phyloP scores from a whole-genome alignment of 2,888 invertebrate species.

The Caprella mutica region DNA sequence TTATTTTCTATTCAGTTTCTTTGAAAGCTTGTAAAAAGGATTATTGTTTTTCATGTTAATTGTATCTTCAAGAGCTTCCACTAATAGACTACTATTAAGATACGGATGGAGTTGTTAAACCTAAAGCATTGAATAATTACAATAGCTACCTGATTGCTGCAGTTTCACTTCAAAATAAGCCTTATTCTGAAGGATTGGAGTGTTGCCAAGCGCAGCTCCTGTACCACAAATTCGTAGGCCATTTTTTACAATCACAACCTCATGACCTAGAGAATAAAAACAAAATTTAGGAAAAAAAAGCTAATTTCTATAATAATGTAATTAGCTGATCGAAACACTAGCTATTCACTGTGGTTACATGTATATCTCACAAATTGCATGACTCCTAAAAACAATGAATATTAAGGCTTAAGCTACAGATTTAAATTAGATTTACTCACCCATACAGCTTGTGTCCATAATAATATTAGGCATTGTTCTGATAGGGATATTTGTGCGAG shows the following conservation, averaged over 20 bases:
- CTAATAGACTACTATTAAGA: too few species aligned
- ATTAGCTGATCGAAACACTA: too few species aligned
- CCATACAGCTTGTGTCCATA: slow-evolving; percentile 30
- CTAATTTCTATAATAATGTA: neutral
- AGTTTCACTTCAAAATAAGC: slow-evolving; percentile 73
- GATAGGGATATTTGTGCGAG: slow-evolving; percentile 14
- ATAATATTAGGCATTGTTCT: slow-evolving; percentile 25
- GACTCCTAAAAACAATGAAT: too few species aligned
- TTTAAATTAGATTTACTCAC: slow-evolving; percentile 2
- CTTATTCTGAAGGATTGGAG: slow-evolving; percentile 84
- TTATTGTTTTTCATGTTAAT: too few species aligned
- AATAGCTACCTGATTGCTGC: slow-evolving; percentile 74
- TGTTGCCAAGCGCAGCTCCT: slow-evolving; percentile 86
- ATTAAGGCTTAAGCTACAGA: neutral
- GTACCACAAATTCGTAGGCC: slow-evolving; percentile 87
- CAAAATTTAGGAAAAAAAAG: neutral
- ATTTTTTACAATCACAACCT: slow-evolving; percentile 90
- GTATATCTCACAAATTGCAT: too few species aligned
- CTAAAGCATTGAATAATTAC: too few species aligned
- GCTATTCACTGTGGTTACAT: too few species aligned
- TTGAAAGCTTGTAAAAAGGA: too few species aligned
- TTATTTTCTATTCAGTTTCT: too few species aligned
- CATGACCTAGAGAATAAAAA: slow-evolving; percentile 53
- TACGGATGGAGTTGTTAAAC: too few species aligned
- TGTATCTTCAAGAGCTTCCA: too few species aligned